phyloP scores from a whole-genome alignment of 2,888 invertebrate genomes.

The Cryptus viduatorius region DNA sequence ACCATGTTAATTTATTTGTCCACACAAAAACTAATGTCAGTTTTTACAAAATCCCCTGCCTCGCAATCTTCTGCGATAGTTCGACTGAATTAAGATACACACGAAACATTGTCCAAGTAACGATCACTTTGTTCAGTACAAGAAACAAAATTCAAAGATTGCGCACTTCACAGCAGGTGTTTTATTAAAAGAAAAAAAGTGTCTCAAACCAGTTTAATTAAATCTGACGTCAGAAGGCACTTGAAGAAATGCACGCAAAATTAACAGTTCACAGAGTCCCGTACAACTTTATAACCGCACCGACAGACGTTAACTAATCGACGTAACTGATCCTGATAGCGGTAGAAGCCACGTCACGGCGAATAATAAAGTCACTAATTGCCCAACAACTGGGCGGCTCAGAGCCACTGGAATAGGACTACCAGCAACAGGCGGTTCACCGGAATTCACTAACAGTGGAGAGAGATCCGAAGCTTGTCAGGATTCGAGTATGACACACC shows the following conservation, averaged over 20 bases:
- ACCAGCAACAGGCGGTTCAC: conserved; percentile 53
- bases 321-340: conserved; percentile 17
- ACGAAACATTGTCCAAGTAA: background rate
- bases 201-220: too few relatives aligned
- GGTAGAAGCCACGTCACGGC: conserved; percentile 33
- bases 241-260: background rate
- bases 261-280: background rate
- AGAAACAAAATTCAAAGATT: background rate
- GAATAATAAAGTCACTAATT: conserved; percentile 43
- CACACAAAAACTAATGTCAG: conserved; percentile 23
- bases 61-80: background rate
- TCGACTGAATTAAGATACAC: background rate
- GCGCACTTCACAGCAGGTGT: background rate
- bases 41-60: conserved; percentile 1
- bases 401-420: conserved; percentile 7
- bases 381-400: background rate
- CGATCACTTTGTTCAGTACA: background rate
- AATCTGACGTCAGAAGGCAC: too few relatives aligned
- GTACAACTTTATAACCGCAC: conserved; percentile 13
- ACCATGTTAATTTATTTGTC: conserved; percentile 71
- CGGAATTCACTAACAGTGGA: conserved; percentile 25
- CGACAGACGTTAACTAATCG: background rate
- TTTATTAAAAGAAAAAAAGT: background rate
- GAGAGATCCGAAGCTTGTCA: conserved; percentile 47
- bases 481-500: conserved; percentile 14